Conservation (phyloP, 2,888 invertebrate species). For the Leucoptera coffeella region DNA sequence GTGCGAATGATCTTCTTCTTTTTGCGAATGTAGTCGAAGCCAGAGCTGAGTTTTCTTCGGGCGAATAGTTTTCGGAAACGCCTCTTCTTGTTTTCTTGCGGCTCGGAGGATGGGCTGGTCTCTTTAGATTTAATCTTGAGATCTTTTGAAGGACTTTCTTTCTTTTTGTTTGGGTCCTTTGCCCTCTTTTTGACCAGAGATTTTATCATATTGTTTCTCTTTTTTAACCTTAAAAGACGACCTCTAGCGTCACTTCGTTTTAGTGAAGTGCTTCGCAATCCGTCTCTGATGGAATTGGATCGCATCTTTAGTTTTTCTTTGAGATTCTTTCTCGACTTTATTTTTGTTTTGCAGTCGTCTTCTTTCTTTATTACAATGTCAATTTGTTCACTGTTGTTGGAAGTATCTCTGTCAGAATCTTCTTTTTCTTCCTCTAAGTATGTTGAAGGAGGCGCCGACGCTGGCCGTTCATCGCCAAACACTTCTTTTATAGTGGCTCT, state of each 20-base stretch:
- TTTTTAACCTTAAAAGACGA: slow-evolving; percentile 33
- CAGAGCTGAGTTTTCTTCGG: slow-evolving; percentile 73
- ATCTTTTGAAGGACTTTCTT: slow-evolving; percentile 15
- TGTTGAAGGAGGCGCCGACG: slow-evolving; percentile 71
- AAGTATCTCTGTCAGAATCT: slow-evolving; percentile 17
- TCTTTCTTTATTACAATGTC: slow-evolving; percentile 14
- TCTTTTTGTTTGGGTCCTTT: slow-evolving; percentile 32
- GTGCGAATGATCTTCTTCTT: slow-evolving; percentile 69
- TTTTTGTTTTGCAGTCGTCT: slow-evolving; percentile 16
- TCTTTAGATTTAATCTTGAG: slow-evolving; percentile 39
- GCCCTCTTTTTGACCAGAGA: slow-evolving; percentile 27
- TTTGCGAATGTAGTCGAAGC: slow-evolving; percentile 85
- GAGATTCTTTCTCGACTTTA: slow-evolving; percentile 28
- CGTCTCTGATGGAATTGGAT: slow-evolving; percentile 39
- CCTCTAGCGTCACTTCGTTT: slow-evolving; percentile 42
- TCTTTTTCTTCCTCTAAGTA: slow-evolving; percentile 39
- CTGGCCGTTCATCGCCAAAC: slow-evolving; percentile 73
- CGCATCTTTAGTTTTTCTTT: slow-evolving; percentile 33
- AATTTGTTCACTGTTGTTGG: too few species aligned
- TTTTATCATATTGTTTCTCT: slow-evolving; percentile 39
- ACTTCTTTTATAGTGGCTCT: slow-evolving; percentile 76
- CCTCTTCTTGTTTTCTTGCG: slow-evolving; percentile 35
- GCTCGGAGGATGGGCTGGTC: slow-evolving; percentile 17
- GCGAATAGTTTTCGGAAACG: slow-evolving; percentile 59
- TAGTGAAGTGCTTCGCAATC: slow-evolving; percentile 36